Evolutionary conservation across 2,888 invertebrate genomes (phyloP), one percentile per base, ranked within the genome.

Genomic region (Monochamus alternatus): DNA sequence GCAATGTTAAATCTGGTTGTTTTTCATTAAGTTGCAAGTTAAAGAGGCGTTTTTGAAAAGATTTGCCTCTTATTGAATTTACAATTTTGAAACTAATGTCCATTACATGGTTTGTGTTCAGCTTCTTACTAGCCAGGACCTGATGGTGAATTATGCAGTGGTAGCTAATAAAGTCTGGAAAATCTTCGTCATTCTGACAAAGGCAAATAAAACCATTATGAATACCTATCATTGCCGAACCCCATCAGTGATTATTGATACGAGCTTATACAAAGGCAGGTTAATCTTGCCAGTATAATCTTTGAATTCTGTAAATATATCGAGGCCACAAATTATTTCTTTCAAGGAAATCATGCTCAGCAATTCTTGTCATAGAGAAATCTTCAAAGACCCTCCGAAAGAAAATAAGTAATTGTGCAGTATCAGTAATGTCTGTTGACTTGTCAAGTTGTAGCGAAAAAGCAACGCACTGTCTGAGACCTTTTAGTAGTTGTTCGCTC

Each of bases 181-280:
- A 63, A 51, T 74, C 74, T 66, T 75, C 75, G 69, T 75, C 71
- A 65, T 60, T 73, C 12, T 67, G 64, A 68, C 69, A 77, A 70
- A 64, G 44, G 62, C 76, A 68, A 78, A 81, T 73, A 76, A 81
- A 81, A 47, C 80, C 78, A 59, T 72, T 81, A 38, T 78, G 58
- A 71, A 71, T 73, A 60, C 78, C 82, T 70, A 75, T 71, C 79
- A 81, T 80, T 71, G 78, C 76, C 22, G 76, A 62, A 79, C 79
- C 73, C 78, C 81, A 80, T 82, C 81, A 63, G 81, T 82, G 22
- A 75, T 80, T 12, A 83, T 74, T 52, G 65, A 32, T 31, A 63
- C 22, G 8, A 66, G 51, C 31, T 66, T 66, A 38, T 12, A 38
- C 38, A 64, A 32, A 38, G 64, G 64, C 38, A 64, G 10, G 32